Conservation (phyloP, 2,888 invertebrate genomes). For the Criorhina ranunculi region DNA sequence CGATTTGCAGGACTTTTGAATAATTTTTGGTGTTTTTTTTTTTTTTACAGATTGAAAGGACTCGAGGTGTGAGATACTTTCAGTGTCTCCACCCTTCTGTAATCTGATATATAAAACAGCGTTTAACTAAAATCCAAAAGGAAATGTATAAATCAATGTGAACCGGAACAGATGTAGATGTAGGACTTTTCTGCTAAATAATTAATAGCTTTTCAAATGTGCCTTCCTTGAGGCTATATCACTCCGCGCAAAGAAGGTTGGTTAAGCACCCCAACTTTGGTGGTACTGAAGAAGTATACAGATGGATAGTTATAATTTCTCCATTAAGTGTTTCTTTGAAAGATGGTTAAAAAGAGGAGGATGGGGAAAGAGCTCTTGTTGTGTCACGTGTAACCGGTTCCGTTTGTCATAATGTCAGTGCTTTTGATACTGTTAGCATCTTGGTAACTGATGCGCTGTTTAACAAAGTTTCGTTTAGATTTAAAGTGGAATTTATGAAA, state of each 20-base stretch:
- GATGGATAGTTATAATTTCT: neutral
- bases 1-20: conserved; percentile 45
- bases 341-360: neutral
- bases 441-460: too few species aligned
- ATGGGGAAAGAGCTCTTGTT: neutral
- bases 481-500: too few species aligned
- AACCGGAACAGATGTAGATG: conserved; percentile 37
- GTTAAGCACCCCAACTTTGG: neutral
- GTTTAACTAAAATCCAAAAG: conserved; percentile 35
- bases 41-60: conserved; percentile 28
- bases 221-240: neutral
- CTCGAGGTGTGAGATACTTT: neutral
- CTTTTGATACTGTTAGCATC: neutral
- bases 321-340: neutral
- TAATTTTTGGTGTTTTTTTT: conserved; percentile 9
- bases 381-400: neutral
- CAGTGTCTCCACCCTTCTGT: neutral
- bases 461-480: too few species aligned
- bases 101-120: conserved; percentile 33
- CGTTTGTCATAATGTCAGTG: neutral
- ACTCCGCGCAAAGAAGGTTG: neutral
- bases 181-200: conserved; percentile 16
- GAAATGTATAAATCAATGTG: conserved; percentile 17
- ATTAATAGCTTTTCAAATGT: conserved; percentile 13
- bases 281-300: neutral